Percentiles rank a stretch among this genome's conserved stretches.
Conservation (phyloP, 2,797 vertebrate genomes). For the Setipinna tenuifilis region DNA sequence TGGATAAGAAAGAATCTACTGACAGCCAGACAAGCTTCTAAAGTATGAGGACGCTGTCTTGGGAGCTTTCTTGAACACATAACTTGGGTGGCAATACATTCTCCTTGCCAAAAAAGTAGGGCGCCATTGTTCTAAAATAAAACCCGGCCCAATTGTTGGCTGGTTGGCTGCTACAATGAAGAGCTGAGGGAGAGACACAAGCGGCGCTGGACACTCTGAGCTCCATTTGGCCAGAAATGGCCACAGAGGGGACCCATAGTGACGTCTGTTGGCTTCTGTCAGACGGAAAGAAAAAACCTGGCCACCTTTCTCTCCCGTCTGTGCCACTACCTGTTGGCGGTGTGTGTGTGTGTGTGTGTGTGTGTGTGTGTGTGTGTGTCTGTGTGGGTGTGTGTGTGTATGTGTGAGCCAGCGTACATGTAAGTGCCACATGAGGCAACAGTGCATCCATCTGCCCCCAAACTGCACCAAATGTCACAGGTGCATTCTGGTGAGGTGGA, state of each 20-base stretch:
- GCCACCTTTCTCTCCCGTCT: constrained; percentile 13
- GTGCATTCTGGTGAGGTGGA: not conserved
- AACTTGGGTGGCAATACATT: not conserved
- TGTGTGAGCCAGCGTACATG: not conserved
- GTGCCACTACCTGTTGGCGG: constrained; percentile 6
- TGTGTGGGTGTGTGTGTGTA: not conserved
- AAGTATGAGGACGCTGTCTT: not conserved
- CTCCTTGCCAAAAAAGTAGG: constrained; percentile 47
- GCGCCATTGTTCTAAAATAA: constrained; percentile 53
- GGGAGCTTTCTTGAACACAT: not conserved
- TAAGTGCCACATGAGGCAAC: not conserved
- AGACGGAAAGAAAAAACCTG: constrained; percentile 36
- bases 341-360: constrained; percentile 1
- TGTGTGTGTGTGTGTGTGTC: not conserved
- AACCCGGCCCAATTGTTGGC: constrained; percentile 48
- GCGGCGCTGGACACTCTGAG: not conserved
- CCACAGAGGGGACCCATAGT: constrained; percentile 14
- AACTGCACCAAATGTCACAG: not conserved
- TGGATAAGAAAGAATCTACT: too few species aligned
- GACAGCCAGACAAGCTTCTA: too few species aligned
- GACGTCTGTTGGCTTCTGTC: constrained; percentile 44
- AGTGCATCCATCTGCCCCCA: not conserved
- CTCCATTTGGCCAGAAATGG: not conserved
- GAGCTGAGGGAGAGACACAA: not conserved
- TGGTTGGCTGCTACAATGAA: not conserved